phyloP scores from a whole-genome alignment of 2,888 invertebrate genomes.

The Mactromeris polynyma region DNA sequence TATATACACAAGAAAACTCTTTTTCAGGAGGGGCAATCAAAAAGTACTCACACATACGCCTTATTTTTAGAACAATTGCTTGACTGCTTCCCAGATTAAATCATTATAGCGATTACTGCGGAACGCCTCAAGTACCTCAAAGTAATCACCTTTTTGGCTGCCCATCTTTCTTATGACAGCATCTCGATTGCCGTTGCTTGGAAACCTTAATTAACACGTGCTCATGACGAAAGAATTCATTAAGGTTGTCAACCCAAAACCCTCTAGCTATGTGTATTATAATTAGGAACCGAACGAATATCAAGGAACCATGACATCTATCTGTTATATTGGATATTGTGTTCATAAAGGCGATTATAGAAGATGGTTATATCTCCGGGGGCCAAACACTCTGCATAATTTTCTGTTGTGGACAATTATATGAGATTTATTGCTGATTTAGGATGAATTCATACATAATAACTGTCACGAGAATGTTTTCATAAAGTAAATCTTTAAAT shows the following conservation, averaged over 20 bases:
- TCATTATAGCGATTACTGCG: no score
- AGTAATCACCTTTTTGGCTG: neutral
- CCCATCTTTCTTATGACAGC: neutral
- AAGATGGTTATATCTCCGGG: neutral
- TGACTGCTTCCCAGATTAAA: no score
- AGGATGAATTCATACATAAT: no score
- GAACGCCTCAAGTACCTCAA: neutral
- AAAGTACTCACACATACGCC: neutral
- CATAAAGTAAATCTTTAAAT: no score
- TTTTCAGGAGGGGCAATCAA: neutral
- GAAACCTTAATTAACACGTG: neutral
- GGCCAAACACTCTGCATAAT: no score
- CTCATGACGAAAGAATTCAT: neutral
- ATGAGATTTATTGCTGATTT: no score
- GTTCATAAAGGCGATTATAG: neutral
- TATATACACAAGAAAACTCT: neutral
- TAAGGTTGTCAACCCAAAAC: slow-evolving; percentile 1
- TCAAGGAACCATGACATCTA: neutral
- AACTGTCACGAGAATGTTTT: no score
- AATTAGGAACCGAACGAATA: neutral
- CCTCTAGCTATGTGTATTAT: neutral
- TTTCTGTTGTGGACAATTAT: no score
- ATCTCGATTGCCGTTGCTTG: neutral
- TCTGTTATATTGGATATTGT: neutral
- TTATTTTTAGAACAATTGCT: neutral